phyloP scores from a whole-genome alignment of 1,140 invertebrate species.

The Drosophila biarmipes region DNA sequence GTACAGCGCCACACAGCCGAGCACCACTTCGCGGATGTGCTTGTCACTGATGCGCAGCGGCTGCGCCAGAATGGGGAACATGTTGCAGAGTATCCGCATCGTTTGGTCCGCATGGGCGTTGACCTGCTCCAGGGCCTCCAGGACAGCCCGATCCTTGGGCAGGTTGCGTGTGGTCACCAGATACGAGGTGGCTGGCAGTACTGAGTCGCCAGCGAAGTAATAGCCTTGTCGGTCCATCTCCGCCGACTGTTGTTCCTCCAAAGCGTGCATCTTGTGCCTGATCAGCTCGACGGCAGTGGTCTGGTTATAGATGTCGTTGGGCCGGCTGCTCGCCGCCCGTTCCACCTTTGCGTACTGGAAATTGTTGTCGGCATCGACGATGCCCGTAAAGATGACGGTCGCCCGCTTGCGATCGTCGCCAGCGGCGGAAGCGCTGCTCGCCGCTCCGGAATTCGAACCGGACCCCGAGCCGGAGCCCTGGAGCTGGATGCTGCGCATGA shows the following conservation, averaged over 20 bases:
- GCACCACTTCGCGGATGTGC: constrained; percentile 75
- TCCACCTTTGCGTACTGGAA: constrained; percentile 79
- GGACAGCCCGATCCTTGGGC: constrained; percentile 56
- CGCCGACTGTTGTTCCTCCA: constrained; percentile 56
- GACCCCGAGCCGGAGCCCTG: constrained; percentile 40
- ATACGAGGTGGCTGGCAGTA: constrained; percentile 68
- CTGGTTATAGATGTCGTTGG: constrained; percentile 78
- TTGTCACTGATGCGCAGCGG: constrained; percentile 74
- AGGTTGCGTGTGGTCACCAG: constrained; percentile 67
- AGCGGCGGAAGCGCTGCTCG: constrained; percentile 26
- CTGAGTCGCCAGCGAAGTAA: constrained; percentile 70
- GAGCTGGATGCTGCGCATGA: constrained; percentile 78
- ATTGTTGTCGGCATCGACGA: constrained; percentile 78
- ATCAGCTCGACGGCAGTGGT: constrained; percentile 74
- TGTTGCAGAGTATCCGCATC: constrained; percentile 77
- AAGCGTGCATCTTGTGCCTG: constrained; percentile 65
- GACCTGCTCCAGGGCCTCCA: constrained; percentile 56
- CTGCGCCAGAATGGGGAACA: constrained; percentile 77
- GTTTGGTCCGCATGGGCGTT: constrained; percentile 76
- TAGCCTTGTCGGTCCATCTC: constrained; percentile 55
- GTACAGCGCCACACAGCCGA: constrained; percentile 78
- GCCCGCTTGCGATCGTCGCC: constrained; percentile 69
- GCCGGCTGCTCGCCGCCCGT: constrained; percentile 61
- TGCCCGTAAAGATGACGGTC: constrained; percentile 78
- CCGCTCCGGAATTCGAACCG: constrained; percentile 11